These are phyloP conservation scores for Halcyon badia DNA, from an alignment of 2,797 vertebrate species.

Conservation along the genomic window DNA sequence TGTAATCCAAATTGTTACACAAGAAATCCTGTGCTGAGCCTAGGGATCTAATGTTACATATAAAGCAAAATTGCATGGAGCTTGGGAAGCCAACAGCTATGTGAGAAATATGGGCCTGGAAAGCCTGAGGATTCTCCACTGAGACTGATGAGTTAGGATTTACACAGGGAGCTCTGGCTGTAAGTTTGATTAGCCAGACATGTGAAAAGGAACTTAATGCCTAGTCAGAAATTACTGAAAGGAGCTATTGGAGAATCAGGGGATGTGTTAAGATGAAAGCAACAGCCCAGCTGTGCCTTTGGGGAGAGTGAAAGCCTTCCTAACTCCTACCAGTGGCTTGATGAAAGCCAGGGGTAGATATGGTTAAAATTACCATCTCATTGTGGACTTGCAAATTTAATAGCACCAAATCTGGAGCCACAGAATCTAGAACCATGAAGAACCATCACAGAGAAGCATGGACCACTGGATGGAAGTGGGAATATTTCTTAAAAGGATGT, in stretches of 20 bases:
- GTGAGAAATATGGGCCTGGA: background rate
- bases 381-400: background rate
- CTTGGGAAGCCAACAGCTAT: background rate
- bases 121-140: background rate
- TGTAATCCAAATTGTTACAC: slow-evolving; percentile 8
- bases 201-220: background rate
- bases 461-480: background rate
- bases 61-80: background rate
- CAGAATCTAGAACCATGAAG: background rate
- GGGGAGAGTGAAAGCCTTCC: background rate
- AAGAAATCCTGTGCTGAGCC: background rate
- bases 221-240: background rate
- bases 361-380: background rate
- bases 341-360: background rate
- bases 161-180: background rate
- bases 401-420: background rate
- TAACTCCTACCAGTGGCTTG: background rate
- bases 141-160: background rate
- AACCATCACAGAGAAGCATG: background rate
- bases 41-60: background rate
- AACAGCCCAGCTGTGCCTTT: background rate
- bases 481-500: background rate
- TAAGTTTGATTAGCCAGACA: background rate
- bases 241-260: background rate
- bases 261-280: background rate